phyloP scores from a whole-genome alignment of 2,113 vertebrate species.

The Verasper variegatus region DNA sequence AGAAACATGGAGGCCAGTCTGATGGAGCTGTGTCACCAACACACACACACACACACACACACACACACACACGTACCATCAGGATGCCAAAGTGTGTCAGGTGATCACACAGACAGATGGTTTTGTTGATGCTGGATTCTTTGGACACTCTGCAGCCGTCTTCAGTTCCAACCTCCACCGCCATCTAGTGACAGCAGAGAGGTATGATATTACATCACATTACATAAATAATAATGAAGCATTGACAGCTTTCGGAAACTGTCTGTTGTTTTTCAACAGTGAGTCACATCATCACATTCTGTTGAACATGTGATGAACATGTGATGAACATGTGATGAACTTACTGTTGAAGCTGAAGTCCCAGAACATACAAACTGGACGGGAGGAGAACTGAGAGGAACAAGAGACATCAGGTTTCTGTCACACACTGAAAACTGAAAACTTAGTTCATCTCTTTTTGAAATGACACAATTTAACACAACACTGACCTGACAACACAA shows the following conservation, averaged over 20 bases:
- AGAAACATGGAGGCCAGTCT: too few species aligned
- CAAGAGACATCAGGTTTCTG: not conserved
- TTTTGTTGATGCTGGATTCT: conserved; percentile 83
- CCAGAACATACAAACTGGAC: conserved; percentile 92
- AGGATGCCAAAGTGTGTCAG: conserved; percentile 96
- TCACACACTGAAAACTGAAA: not conserved
- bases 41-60: too few species aligned
- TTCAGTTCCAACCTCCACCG: conserved; percentile 89
- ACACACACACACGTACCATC: conserved; percentile 83
- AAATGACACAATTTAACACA: too few species aligned
- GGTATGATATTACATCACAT: not conserved
- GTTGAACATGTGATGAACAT: too few species aligned
- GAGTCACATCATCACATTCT: too few species aligned
- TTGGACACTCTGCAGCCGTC: conserved; percentile 81
- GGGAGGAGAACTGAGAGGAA: conserved; percentile 75
- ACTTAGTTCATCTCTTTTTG: too few species aligned
- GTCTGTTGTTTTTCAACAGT: too few species aligned
- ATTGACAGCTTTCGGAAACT: too few species aligned
- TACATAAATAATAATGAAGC: not conserved
- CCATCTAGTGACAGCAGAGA: conserved; percentile 78
- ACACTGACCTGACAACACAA: too few species aligned
- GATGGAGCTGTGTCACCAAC: too few species aligned
- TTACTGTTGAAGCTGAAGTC: conserved; percentile 90
- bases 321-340: conserved; percentile 35
- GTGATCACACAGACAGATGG: conserved; percentile 91